Conservation (phyloP, 2,113 vertebrate species). For the Tor tambroides region DNA sequence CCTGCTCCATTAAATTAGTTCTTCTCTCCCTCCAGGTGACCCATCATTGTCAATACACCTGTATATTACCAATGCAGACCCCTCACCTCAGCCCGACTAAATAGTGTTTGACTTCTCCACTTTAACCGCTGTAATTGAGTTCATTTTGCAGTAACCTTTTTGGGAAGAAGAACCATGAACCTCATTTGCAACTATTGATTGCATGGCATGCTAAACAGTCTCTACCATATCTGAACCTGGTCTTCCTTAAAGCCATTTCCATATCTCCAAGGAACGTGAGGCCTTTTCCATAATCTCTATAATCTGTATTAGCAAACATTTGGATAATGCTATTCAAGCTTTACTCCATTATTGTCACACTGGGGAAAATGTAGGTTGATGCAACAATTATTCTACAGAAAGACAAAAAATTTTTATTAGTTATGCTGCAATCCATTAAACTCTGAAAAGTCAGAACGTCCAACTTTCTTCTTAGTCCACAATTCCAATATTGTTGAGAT, state of each 20-base stretch:
- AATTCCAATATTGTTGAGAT: not conserved
- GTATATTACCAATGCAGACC: constrained; percentile 43
- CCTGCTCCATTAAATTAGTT: constrained; percentile 58
- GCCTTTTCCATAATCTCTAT: constrained; percentile 27
- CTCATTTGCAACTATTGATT: constrained; percentile 63
- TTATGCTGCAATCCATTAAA: not conserved
- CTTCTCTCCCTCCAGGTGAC: constrained; percentile 45
- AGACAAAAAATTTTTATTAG: not conserved
- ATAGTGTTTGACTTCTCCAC: constrained; percentile 64
- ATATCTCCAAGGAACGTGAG: not conserved
- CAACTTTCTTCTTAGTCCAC: not conserved
- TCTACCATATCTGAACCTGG: constrained; percentile 2
- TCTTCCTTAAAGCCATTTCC: not conserved
- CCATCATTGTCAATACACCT: constrained; percentile 47
- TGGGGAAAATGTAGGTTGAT: not conserved
- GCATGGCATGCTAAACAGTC: constrained; percentile 13
- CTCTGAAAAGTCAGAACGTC: not conserved
- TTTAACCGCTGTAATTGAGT: constrained; percentile 54
- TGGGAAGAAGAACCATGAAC: constrained; percentile 58
- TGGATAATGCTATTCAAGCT: constrained; percentile 6
- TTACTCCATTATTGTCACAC: not conserved
- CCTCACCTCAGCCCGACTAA: constrained; percentile 38
- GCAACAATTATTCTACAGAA: not conserved
- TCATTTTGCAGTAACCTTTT: constrained; percentile 62
- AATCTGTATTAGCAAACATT: constrained; percentile 2